These are phyloP conservation scores for Drosophila nigrodunni DNA, from an alignment of 1,140 invertebrate species.

Conservation along the genomic window DNA sequence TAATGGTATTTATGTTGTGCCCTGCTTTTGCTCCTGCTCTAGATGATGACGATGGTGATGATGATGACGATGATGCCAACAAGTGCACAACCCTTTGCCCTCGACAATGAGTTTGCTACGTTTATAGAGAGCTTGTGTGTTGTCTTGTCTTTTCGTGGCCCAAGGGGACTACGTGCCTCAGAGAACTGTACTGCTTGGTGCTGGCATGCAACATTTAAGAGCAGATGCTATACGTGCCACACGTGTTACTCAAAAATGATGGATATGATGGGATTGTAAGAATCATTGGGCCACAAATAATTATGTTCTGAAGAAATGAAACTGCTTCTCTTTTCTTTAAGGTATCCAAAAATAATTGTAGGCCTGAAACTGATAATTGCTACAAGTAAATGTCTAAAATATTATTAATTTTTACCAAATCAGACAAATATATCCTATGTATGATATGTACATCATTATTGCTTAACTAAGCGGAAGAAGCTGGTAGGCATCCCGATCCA, in stretches of 20 bases:
- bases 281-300: background rate
- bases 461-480: too few relatives aligned
- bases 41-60: slow-evolving; percentile 40
- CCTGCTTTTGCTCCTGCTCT: slow-evolving; percentile 15
- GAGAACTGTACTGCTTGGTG: slow-evolving; percentile 19
- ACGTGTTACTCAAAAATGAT: slow-evolving; percentile 63
- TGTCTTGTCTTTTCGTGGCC: slow-evolving; percentile 25
- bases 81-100: slow-evolving; percentile 77
- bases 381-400: too few relatives aligned
- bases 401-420: too few relatives aligned
- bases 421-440: too few relatives aligned
- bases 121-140: slow-evolving; percentile 43
- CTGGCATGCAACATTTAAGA: slow-evolving; percentile 65
- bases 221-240: slow-evolving; percentile 70
- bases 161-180: slow-evolving; percentile 51
- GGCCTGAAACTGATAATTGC: too few relatives aligned
- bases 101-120: slow-evolving; percentile 52
- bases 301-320: too few relatives aligned
- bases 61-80: slow-evolving; percentile 65
- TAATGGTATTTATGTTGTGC: slow-evolving; percentile 65
- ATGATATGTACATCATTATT: too few relatives aligned
- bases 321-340: too few relatives aligned
- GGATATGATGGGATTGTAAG: slow-evolving; percentile 6
- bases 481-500: too few relatives aligned
- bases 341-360: too few relatives aligned